Base-by-base conservation (phyloP, 2,113 vertebrate genomes). In the Zingel zingel region DNA sequence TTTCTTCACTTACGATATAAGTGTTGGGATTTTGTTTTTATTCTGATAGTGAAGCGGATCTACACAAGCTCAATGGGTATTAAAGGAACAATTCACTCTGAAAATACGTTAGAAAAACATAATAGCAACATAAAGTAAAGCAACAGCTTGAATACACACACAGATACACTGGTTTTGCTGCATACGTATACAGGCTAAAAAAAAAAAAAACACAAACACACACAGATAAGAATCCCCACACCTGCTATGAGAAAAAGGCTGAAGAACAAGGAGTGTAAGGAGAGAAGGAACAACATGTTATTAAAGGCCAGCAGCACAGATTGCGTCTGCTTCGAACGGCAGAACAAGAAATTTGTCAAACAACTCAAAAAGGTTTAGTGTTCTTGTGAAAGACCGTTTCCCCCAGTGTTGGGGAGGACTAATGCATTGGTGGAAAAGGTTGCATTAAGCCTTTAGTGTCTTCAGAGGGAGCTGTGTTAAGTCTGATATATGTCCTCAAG, bases 211-310 rank as follows among this genome's bases (percentile, higher is more conserved):
- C 72, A 81, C n/a, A 15, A 57, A 78, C 12, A 71, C 15, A 72
- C 48, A 73, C 69, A 45, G 15, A 45, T 3, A 48, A 58, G 21
- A 65, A 23, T 59, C 65, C 65, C 82, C 69, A 50, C 76, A 85
- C 69, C 78, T 53, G 48, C 16, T n/a, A 50, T 3, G 59, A 76
- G 57, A 54, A 51, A 69, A 39, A 78, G 57, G 47, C 5, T 9
- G 33, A 43, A 77, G n/a, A 59, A 63, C 23, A 19, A 16, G 14
- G 53, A 78, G 79, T 0, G n/a, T 11, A 23, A 56, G 47, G 16
- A 64, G 36, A n/a, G 19, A 6, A 74, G 43, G 45, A 70, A 19
- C 2, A 11, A 43, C 10, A 59, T 0, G n/a, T 18, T 64, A 8
- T 51, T 51, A 11, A 58, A 63, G 62, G 74, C n/a, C n/a, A 5